Percentiles rank a stretch among this genome's conserved stretches.
phyloP scores from a whole-genome alignment of 2,113 vertebrate genomes.

The Solea senegalensis region DNA sequence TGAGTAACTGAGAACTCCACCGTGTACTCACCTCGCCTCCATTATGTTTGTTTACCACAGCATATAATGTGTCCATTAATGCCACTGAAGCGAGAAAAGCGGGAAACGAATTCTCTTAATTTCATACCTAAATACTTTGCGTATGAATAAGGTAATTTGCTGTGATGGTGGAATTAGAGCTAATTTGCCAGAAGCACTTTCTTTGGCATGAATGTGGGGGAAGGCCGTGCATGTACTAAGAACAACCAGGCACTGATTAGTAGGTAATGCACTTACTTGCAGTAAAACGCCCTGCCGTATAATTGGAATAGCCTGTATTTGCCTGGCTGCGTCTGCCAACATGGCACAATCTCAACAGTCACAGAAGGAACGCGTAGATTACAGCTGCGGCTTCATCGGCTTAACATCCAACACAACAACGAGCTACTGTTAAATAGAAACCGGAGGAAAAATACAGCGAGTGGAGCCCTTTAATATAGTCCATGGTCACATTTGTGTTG shows the following conservation, averaged over 20 bases:
- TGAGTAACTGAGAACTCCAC: neutral
- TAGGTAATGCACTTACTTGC: conserved; percentile 70
- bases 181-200: conserved; percentile 51
- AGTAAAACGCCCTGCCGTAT: conserved; percentile 67
- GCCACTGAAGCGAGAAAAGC: conserved; percentile 4
- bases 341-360: conserved; percentile 42
- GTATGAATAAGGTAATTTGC: conserved; percentile 32
- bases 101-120: neutral
- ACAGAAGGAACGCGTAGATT: conserved; percentile 43
- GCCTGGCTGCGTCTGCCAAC: conserved; percentile 58
- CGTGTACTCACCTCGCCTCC: neutral
- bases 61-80: neutral
- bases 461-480: neutral
- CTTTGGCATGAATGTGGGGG: conserved; percentile 45
- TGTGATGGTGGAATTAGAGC: conserved; percentile 36
- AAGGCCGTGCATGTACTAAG: conserved; percentile 28
- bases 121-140: conserved; percentile 17
- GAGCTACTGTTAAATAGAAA: conserved; percentile 39
- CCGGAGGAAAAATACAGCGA: neutral
- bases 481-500: neutral
- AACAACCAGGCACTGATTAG: conserved; percentile 73
- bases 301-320: conserved; percentile 72
- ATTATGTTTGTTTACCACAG: neutral
- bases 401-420: conserved; percentile 42
- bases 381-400: conserved; percentile 52